These are phyloP conservation scores for Diadromus collaris DNA, from an alignment of 2,888 invertebrate genomes.

Conservation along the genomic window DNA sequence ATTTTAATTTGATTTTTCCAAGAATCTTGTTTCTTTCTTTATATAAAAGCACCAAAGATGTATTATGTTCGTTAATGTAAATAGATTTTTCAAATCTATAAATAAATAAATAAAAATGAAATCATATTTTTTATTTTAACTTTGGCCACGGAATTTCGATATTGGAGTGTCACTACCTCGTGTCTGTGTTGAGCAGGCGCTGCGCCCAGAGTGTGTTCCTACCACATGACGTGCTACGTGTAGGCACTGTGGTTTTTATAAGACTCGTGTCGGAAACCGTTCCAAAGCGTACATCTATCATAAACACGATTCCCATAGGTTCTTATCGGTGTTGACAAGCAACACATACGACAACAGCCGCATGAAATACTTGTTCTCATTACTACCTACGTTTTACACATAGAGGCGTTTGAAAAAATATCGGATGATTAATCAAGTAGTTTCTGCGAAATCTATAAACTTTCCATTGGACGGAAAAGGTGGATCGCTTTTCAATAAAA, in stretches of 20 bases:
- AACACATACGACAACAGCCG: constrained; percentile 17
- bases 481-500: too few relatives aligned
- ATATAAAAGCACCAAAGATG: too few relatives aligned
- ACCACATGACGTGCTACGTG: background rate
- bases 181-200: background rate
- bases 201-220: background rate
- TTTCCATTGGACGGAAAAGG: too few relatives aligned
- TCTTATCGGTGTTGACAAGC: constrained; percentile 25
- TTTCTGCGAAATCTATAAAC: too few relatives aligned
- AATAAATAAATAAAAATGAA: too few relatives aligned
- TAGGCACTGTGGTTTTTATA: constrained; percentile 19
- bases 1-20: too few relatives aligned
- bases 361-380: constrained; percentile 7
- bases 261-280: constrained; percentile 27
- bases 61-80: too few relatives aligned
- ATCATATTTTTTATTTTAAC: too few relatives aligned
- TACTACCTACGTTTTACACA: background rate
- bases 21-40: too few relatives aligned
- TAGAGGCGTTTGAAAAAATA: too few relatives aligned
- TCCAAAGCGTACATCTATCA: constrained; percentile 6
- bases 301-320: constrained; percentile 9
- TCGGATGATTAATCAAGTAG: too few relatives aligned
- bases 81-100: too few relatives aligned
- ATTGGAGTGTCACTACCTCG: background rate
- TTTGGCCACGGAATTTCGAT: background rate